Base-by-base conservation (phyloP, 2,113 vertebrate genomes). In the Lophius piscatorius region DNA sequence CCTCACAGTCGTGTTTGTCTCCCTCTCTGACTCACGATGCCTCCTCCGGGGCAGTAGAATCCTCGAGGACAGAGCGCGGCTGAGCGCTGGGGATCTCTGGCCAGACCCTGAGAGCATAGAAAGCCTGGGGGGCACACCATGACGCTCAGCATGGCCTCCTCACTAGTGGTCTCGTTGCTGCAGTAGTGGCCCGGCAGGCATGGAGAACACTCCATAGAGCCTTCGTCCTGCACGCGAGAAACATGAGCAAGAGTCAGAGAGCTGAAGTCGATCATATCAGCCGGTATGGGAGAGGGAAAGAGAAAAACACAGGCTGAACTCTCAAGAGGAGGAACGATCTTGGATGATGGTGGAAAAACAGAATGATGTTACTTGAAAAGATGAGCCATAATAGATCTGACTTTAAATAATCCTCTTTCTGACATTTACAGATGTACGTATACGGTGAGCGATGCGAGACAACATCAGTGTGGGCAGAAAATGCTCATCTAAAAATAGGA, bases 131-230 rank as follows among this genome's bases (percentile, higher is more conserved):
- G 94, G 62, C 94, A 95, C 42, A 90, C 74, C 92, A 94, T 92
- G 50, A 81, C 55, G 13, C 82, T 92, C 23, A 94, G 79, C 95
- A 96, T 96, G 80, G 70, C 64, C 47, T 94, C 93, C 56, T 74
- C 79, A 74, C 94, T 96, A 17, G 94, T 96, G 63, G 84, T 90
- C 38, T 92, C 87, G 0, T 91, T 79, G 24, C 92, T 91, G 72
- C 95, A 95, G 83, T 93, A 95, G 79, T 95, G 91, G 21, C 95
- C 95, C 3, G 35, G 87, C 0, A 91, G 83, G 60, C 95, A 96
- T 0, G 91, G 89, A 1, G 58, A 74, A 67, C 95, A 96, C 70
- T 87, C 87, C 18, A 63, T 76, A 16, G 92, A 93, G 3, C 93
- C 93, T 5, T 82, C 78, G 10, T 93, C 93, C 95, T 93, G 58